Conservation (phyloP, 2,113 vertebrate species). For the Campylomormyrus numenius region DNA sequence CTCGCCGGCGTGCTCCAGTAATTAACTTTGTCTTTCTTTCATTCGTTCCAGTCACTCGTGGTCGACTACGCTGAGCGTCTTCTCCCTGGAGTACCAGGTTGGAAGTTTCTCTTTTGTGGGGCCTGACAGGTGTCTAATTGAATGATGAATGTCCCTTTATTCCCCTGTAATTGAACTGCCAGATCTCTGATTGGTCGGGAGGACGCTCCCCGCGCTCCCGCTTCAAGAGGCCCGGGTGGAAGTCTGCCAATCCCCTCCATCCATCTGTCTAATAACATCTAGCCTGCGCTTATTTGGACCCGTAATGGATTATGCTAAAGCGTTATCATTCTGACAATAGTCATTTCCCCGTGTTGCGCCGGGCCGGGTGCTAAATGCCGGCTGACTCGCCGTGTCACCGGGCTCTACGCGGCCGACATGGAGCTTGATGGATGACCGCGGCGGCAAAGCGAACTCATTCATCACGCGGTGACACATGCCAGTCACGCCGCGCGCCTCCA, state of each 20-base stretch:
- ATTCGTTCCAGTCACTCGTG: constrained; percentile 99
- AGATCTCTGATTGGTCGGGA: constrained; percentile 99
- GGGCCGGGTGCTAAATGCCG: constrained; percentile 99
- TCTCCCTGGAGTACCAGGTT: constrained; percentile 99
- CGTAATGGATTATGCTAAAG: constrained; percentile 99
- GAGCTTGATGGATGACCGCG: constrained; percentile 99
- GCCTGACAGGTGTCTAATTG: constrained; percentile 99
- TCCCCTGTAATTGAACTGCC: constrained; percentile 99
- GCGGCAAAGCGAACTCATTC: constrained; percentile 99
- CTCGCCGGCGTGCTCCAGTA: constrained; percentile 97
- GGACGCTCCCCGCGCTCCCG: constrained; percentile 70
- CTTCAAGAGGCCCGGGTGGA: constrained; percentile 91
- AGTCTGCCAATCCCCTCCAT: constrained; percentile 99
- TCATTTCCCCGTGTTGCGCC: constrained; percentile 98
- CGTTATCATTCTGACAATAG: constrained; percentile 99
- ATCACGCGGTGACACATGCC: constrained; percentile 99
- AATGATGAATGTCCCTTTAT: constrained; percentile 99
- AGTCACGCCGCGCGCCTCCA: constrained; percentile 90
- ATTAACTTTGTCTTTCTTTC: constrained; percentile 99
- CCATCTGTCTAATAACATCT: constrained; percentile 99
- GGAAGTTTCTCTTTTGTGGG: constrained; percentile 99
- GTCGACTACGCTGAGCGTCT: constrained; percentile 99
- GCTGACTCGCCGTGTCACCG: constrained; percentile 99
- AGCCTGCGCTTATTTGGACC: constrained; percentile 99
- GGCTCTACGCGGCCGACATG: constrained; percentile 93